Conservation (phyloP, 1,140 invertebrate genomes). For the Drosophila insularis region DNA sequence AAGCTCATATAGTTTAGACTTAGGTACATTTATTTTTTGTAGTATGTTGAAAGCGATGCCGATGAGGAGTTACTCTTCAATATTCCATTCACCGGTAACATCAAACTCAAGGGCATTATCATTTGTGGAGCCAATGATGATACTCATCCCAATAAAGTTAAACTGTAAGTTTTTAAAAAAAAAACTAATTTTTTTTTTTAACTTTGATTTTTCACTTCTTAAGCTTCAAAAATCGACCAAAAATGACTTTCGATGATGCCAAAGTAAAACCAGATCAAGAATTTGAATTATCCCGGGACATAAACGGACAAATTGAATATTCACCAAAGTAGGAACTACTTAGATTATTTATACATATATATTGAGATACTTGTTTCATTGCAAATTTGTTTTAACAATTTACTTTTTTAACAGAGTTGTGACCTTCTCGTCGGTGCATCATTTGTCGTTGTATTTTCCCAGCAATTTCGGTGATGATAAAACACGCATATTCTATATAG, state of each 20-base stretch:
- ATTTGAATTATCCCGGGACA: slow-evolving; percentile 93
- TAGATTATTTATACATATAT: no score
- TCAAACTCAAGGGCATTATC: slow-evolving; percentile 97
- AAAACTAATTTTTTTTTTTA: neutral
- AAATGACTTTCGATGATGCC: slow-evolving; percentile 97
- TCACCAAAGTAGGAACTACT: slow-evolving; percentile 88
- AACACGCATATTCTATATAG: slow-evolving; percentile 96
- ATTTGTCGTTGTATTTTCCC: slow-evolving; percentile 95
- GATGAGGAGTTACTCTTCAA: slow-evolving; percentile 97
- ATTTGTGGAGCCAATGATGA: slow-evolving; percentile 93
- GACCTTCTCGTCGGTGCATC: slow-evolving; percentile 93
- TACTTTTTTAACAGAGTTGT: slow-evolving; percentile 86
- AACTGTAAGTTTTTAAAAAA: slow-evolving; percentile 88
- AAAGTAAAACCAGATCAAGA: slow-evolving; percentile 90
- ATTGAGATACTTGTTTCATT: slow-evolving; percentile 13
- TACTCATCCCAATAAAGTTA: slow-evolving; percentile 91
- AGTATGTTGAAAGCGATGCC: slow-evolving; percentile 97
- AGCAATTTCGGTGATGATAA: slow-evolving; percentile 92
- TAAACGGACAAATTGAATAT: slow-evolving; percentile 92
- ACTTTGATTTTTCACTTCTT: neutral
- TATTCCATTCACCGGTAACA: slow-evolving; percentile 96
- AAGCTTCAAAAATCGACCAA: slow-evolving; percentile 93
- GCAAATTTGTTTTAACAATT: neutral
- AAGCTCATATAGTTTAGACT: neutral
- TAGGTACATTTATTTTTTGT: slow-evolving; percentile 56